Percentiles rank a stretch among this genome's conserved stretches.
phyloP scores from a whole-genome alignment of 2,888 invertebrate genomes.

The Notodonta dromedarius region DNA sequence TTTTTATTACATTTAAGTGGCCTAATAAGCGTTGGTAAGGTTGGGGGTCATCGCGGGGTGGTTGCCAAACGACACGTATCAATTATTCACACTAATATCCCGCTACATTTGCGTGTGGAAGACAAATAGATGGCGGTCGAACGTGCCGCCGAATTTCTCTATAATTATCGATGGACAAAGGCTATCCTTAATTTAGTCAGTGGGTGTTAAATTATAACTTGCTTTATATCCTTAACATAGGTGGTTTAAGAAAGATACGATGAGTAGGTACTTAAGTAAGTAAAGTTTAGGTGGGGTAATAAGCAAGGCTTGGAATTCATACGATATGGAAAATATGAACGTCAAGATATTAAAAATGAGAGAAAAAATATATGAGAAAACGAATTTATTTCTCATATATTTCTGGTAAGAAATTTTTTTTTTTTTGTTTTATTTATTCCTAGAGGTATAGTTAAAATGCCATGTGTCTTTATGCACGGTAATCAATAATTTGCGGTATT shows the following conservation, averaged over 20 bases:
- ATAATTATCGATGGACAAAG: constrained; percentile 66
- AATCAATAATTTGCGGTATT: constrained; percentile 45
- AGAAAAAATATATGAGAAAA: too few species aligned
- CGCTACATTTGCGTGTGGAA: constrained; percentile 82
- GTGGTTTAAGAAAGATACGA: neutral
- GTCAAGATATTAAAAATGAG: too few species aligned
- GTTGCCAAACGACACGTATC: constrained; percentile 84
- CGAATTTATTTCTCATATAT: neutral
- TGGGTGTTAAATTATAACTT: constrained; percentile 19
- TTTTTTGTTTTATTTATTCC: constrained; percentile 19
- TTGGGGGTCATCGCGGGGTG: constrained; percentile 51
- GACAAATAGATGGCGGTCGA: constrained; percentile 75
- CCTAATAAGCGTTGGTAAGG: constrained; percentile 34
- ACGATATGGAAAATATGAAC: too few species aligned
- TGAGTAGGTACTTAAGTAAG: neutral
- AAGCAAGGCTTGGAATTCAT: too few species aligned
- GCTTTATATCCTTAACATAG: neutral
- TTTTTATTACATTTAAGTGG: neutral
- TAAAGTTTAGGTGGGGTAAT: too few species aligned
- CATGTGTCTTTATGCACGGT: constrained; percentile 6
- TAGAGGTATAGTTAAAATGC: constrained; percentile 18
- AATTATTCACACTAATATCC: constrained; percentile 82
- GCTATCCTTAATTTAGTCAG: constrained; percentile 53
- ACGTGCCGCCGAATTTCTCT: constrained; percentile 67
- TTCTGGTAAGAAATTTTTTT: neutral